Evolutionary conservation across 2,797 vertebrate genomes (phyloP).

Genomic region (Manis javanica): DNA sequence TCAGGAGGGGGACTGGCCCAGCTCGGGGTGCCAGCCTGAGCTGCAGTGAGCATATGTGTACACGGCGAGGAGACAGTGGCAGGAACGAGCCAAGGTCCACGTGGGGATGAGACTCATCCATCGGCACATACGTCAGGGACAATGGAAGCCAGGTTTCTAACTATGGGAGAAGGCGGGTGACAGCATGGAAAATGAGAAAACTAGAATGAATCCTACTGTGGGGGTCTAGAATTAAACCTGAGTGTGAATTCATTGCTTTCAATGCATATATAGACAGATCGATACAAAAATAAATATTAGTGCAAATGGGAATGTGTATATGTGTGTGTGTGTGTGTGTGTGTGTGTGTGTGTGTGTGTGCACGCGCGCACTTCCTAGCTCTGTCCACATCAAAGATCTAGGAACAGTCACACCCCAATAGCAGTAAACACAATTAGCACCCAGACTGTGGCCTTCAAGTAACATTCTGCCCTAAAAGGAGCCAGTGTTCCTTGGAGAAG

Average conservation of each 20-base stretch:
- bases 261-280: neutral
- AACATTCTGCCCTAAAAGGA: neutral
- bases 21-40: neutral
- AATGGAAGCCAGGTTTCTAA: neutral
- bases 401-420: neutral
- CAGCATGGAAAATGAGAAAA: neutral
- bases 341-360: neutral
- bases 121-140: neutral
- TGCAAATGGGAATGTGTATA: neutral
- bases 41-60: neutral
- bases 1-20: rapidly evolving
- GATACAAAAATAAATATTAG: neutral
- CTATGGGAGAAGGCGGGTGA: neutral
- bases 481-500: neutral
- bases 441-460: slow-evolving; percentile 42
- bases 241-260: neutral
- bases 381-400: neutral
- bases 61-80: rapidly evolving
- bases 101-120: neutral
- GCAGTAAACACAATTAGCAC: neutral
- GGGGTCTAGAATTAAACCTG: neutral
- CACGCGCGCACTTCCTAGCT: neutral
- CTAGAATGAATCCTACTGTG: neutral
- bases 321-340: neutral
- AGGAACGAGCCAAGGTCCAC: neutral